phyloP scores from a whole-genome alignment of 2,113 vertebrate species.

The Galbula dea region DNA sequence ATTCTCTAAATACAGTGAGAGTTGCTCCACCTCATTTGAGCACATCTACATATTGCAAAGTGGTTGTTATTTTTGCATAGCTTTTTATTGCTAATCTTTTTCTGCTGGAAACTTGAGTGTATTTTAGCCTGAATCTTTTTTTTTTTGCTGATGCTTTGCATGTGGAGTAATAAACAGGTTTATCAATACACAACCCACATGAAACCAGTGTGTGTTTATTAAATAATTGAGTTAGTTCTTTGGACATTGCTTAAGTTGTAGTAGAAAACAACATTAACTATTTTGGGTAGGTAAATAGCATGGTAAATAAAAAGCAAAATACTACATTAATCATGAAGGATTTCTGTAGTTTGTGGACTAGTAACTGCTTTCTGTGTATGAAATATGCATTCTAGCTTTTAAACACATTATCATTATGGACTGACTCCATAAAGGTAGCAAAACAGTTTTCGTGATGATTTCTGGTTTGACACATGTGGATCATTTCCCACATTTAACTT shows the following conservation, averaged over 20 bases:
- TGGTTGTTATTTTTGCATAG: not conserved
- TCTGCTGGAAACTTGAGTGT: not conserved
- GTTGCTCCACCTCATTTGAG: not conserved
- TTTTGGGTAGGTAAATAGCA: not conserved
- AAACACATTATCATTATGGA: not conserved
- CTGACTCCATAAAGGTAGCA: not conserved
- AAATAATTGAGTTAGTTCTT: not conserved
- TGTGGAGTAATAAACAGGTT: not conserved
- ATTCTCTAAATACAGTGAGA: too few relatives aligned
- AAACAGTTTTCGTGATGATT: not conserved
- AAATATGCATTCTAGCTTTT: not conserved
- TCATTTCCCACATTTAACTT: not conserved
- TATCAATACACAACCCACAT: not conserved
- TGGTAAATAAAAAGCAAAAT: not conserved
- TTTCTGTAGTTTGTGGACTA: not conserved
- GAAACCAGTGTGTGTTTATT: not conserved
- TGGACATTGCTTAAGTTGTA: not conserved
- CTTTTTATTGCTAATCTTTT: not conserved
- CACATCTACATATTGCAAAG: not conserved
- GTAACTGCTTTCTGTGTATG: not conserved
- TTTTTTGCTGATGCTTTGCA: not conserved
- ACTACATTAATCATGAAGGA: not conserved
- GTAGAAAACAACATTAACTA: not conserved
- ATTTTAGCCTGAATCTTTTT: not conserved
- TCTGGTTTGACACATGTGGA: not conserved